Percentiles rank a stretch among this genome's conserved stretches.
phyloP scores from a whole-genome alignment of 2,113 vertebrate genomes.

The Coptodon bakossiorum region DNA sequence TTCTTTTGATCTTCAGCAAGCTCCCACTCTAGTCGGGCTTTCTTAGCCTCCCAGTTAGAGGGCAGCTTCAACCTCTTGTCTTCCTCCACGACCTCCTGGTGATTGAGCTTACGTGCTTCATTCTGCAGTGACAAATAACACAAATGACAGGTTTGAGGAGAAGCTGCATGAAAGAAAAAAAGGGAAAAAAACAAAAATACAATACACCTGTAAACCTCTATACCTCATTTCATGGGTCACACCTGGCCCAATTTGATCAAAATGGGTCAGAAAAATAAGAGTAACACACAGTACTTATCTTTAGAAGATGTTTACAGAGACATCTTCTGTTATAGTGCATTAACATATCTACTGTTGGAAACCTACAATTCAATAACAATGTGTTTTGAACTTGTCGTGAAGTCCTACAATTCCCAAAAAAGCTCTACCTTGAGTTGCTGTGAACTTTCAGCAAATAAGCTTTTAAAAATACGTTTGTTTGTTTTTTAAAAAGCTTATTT shows the following conservation, averaged over 20 bases:
- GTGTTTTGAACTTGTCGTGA: neutral
- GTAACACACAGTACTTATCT: neutral
- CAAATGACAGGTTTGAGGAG: neutral
- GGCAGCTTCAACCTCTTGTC: constrained; percentile 89
- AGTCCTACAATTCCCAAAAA: rapidly evolving
- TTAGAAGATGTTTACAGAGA: neutral
- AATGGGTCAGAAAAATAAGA: neutral
- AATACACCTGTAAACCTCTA: neutral
- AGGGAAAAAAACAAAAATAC: neutral
- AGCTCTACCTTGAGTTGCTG: neutral
- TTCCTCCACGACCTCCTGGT: constrained; percentile 91
- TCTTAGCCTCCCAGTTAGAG: constrained; percentile 93
- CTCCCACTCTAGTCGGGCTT: constrained; percentile 90
- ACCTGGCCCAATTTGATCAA: neutral
- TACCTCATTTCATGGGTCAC: neutral
- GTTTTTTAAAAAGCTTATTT: rapidly evolving
- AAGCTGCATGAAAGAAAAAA: neutral
- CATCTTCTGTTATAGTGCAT: neutral
- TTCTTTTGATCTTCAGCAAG: constrained; percentile 84
- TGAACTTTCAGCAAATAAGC: neutral
- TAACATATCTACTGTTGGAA: neutral
- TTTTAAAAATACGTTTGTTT: neutral
- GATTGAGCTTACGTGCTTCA: constrained; percentile 91
- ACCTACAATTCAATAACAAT: neutral
- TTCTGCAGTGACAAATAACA: constrained; percentile 68